Conservation (phyloP, 2,888 invertebrate species). For the Luperina nickerlii region DNA sequence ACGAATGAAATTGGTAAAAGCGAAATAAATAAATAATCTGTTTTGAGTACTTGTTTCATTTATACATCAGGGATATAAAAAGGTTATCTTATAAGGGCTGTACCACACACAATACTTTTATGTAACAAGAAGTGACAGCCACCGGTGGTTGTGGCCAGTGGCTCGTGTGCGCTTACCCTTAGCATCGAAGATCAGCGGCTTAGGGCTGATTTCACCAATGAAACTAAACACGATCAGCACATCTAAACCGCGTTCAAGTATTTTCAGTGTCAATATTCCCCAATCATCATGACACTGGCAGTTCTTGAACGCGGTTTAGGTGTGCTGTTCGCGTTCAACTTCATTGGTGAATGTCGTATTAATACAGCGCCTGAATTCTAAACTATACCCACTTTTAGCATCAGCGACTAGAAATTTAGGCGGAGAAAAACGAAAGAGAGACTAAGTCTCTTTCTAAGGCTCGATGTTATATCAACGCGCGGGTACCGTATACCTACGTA, state of each 20-base stretch:
- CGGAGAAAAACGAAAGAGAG: neutral
- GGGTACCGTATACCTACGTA: too few species aligned
- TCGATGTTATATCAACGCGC: too few species aligned
- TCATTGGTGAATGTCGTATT: neutral
- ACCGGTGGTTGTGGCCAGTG: neutral
- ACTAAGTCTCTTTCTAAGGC: neutral
- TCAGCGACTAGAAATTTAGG: neutral
- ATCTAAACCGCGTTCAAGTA: neutral
- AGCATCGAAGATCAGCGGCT: neutral
- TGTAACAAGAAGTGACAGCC: too few species aligned
- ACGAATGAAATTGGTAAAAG: neutral
- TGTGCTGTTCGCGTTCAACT: too few species aligned
- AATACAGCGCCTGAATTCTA: neutral
- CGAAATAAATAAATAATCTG: constrained; percentile 3
- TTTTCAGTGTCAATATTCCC: neutral
- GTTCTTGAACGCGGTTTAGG: too few species aligned
- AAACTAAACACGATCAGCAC: neutral
- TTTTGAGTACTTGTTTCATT: neutral
- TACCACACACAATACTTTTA: neutral
- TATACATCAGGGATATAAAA: neutral
- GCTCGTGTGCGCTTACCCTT: neutral
- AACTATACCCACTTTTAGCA: neutral
- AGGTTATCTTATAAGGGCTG: neutral
- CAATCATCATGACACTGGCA: too few species aligned
- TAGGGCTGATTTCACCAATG: neutral